Conservation (phyloP, 2,113 vertebrate species). For the Motacilla tschutschensis region DNA sequence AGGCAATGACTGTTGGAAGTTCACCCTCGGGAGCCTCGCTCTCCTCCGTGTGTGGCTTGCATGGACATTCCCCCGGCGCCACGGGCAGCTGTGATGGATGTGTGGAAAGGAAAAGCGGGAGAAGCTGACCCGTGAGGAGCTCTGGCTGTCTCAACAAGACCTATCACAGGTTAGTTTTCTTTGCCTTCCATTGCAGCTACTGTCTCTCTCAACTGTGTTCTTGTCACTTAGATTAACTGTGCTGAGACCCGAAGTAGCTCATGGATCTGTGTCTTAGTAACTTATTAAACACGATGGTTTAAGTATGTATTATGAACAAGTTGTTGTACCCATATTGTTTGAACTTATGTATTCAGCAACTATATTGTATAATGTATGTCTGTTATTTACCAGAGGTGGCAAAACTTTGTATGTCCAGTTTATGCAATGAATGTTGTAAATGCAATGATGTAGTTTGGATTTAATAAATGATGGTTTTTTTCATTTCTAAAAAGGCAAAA, state of each 20-base stretch:
- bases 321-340: constrained; percentile 67
- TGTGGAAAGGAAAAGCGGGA: background rate
- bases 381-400: constrained; percentile 79
- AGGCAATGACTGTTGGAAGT: constrained; percentile 91
- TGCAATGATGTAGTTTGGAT: constrained; percentile 87
- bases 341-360: constrained; percentile 68
- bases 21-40: constrained; percentile 46
- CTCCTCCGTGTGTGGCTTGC: constrained; percentile 76
- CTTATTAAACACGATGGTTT: constrained; percentile 59
- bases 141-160: constrained; percentile 51
- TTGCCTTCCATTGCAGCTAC: constrained; percentile 70
- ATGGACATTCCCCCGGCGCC: constrained; percentile 79
- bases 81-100: constrained; percentile 73
- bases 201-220: constrained; percentile 69
- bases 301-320: constrained; percentile 62
- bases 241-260: constrained; percentile 74
- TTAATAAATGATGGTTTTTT: constrained; percentile 84
- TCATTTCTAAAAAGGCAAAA: constrained; percentile 68
- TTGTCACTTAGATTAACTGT: constrained; percentile 80
- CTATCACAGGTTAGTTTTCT: constrained; percentile 48
- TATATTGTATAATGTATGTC: constrained; percentile 71
- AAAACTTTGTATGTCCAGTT: constrained; percentile 82
- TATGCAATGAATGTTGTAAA: constrained; percentile 86
- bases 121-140: constrained; percentile 31
- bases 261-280: constrained; percentile 64